phyloP scores from a whole-genome alignment of 2,113 vertebrate genomes.

The Mesoclemmys tuberculata region DNA sequence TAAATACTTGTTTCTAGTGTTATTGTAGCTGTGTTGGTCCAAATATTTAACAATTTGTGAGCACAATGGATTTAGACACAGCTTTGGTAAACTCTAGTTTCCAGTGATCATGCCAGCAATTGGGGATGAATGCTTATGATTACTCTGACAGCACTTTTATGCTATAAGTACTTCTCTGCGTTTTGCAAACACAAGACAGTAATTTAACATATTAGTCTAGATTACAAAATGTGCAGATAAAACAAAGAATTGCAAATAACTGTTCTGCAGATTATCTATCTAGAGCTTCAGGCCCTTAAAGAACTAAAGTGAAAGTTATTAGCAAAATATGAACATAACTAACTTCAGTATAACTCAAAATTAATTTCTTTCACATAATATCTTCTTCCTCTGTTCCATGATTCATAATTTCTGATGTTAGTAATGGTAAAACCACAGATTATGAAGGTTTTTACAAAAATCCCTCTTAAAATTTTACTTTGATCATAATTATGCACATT shows the following conservation, averaged over 20 bases:
- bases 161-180: not conserved
- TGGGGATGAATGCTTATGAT: not conserved
- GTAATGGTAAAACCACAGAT: not conserved
- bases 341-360: accelerated
- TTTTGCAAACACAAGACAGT: not conserved
- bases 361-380: not conserved
- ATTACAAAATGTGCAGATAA: not conserved
- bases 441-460: not conserved
- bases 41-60: not conserved
- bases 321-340: not conserved
- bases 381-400: not conserved
- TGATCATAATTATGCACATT: not conserved
- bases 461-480: not conserved
- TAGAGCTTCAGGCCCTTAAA: not conserved
- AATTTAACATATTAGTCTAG: not conserved
- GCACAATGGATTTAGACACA: not conserved
- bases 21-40: not conserved
- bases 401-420: not conserved
- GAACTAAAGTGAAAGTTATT: slow-evolving; percentile 14
- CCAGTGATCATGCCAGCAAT: not conserved
- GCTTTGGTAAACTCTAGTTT: slow-evolving; percentile 4
- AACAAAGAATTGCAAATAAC: not conserved
- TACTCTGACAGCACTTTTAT: not conserved
- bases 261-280: not conserved
- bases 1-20: not conserved